phyloP scores from a whole-genome alignment of 2,888 invertebrate genomes.

The Fragum sueziense region DNA sequence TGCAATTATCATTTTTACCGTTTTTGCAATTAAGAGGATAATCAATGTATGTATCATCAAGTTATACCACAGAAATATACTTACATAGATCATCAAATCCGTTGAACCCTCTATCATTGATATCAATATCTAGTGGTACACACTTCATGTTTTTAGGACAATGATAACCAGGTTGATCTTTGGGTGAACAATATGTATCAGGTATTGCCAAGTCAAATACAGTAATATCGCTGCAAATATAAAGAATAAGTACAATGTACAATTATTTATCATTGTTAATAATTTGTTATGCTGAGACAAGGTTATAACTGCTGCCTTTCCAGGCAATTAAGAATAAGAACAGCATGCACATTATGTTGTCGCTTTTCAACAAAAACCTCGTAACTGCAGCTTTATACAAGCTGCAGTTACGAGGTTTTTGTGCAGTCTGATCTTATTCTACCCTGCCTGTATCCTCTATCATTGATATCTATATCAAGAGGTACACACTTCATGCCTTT shows the following conservation, averaged over 20 bases:
- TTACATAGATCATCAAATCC: slow-evolving; percentile 99
- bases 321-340: too few relatives aligned
- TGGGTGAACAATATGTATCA: slow-evolving; percentile 97
- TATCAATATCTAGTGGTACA: slow-evolving; percentile 93
- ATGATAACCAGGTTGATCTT: slow-evolving; percentile 94
- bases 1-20: too few relatives aligned
- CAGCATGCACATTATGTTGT: too few relatives aligned
- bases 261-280: too few relatives aligned
- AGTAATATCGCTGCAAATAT: slow-evolving; percentile 88
- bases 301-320: too few relatives aligned
- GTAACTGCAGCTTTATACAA: too few relatives aligned
- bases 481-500: slow-evolving; percentile 98
- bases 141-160: slow-evolving; percentile 98
- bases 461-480: slow-evolving; percentile 92
- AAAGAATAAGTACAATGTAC: neutral
- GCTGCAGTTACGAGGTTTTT: too few relatives aligned
- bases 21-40: too few relatives aligned
- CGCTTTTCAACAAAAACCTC: too few relatives aligned
- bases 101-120: slow-evolving; percentile 97
- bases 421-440: too few relatives aligned
- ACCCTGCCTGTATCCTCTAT: slow-evolving; percentile 98
- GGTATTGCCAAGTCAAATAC: slow-evolving; percentile 98
- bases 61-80: slow-evolving; percentile 28
- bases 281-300: too few relatives aligned
- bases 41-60: too few relatives aligned